These are phyloP conservation scores for Falco punctatus DNA, from an alignment of 2,113 vertebrate genomes.

Conservation along the genomic window DNA sequence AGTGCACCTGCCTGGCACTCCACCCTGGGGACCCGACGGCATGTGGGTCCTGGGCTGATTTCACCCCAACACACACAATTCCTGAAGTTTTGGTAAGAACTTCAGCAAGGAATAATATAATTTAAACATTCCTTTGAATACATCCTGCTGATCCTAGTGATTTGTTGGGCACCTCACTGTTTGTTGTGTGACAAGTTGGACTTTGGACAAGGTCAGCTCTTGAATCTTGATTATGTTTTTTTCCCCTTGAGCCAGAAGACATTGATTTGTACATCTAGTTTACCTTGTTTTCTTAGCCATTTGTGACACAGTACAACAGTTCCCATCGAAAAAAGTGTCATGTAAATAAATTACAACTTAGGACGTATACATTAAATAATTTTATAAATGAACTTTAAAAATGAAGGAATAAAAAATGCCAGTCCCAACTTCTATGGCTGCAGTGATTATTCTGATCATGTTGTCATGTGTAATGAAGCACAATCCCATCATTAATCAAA, in stretches of 20 bases:
- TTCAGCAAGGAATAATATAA: slow-evolving; percentile 6
- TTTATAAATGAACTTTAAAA: slow-evolving; percentile 92
- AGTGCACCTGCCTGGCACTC: accelerated
- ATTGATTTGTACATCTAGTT: slow-evolving; percentile 94
- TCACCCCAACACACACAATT: accelerated
- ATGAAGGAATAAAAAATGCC: slow-evolving; percentile 79
- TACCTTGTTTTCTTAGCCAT: slow-evolving; percentile 93
- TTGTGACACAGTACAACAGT: slow-evolving; percentile 92
- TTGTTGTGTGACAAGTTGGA: slow-evolving; percentile 84
- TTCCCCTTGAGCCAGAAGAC: slow-evolving; percentile 85
- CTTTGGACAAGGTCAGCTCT: slow-evolving; percentile 87
- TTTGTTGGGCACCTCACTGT: slow-evolving; percentile 72
- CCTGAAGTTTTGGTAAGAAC: slow-evolving; percentile 14
- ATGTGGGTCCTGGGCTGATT: neutral
- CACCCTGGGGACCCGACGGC: accelerated
- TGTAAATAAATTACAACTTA: slow-evolving; percentile 89
- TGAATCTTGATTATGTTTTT: slow-evolving; percentile 89
- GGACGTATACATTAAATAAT: slow-evolving; percentile 88
- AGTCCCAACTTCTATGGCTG: slow-evolving; percentile 71
- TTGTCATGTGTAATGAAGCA: slow-evolving; percentile 91
- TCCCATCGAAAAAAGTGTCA: slow-evolving; percentile 89
- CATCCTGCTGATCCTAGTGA: slow-evolving; percentile 72
- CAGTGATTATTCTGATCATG: slow-evolving; percentile 87
- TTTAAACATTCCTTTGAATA: slow-evolving; percentile 38
- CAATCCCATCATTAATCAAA: slow-evolving; percentile 89